Base-by-base conservation (phyloP, 2,888 invertebrate genomes). In the Branchipolynoe longqiensis region DNA sequence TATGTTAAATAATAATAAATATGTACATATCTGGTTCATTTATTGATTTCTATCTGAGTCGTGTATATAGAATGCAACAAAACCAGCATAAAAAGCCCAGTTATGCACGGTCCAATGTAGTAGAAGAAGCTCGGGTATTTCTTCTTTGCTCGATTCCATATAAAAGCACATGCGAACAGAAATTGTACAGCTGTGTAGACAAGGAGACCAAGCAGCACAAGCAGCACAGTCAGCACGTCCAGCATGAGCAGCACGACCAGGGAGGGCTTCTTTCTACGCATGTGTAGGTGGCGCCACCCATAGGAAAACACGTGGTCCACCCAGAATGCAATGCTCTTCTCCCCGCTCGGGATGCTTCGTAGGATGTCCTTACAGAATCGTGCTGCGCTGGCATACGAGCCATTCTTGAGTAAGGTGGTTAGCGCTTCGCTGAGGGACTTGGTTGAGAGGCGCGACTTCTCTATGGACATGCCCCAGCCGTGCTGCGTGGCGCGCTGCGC, bases 291-390 rank as follows among this genome's bases (percentile, higher is more conserved):
- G 25, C 54, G 41, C 78, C 78, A 78, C 31, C 78, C 78, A 25
- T 48, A 31, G 41, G 41, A 48, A 12, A 78, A 25, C 25, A 48
- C 28, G 54, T 78, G 78, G 28, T 78, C 78, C 22, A 78, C 78
- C 78, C 78, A 78, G 78, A 78, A 78, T 12, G 54, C 48, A 12
- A 78, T 48, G 22, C 48, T 78, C 78, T 78, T 48, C 54, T 78
- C 78, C 1, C 78, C 78, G 6, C 48, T 6, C 2, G 78, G 78
- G 31, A 78, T 28, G 41, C 25, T 48, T 4, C 28, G 18, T 8
- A 78, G 48, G 14, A 78, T 28, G 31, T 8, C 8, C 54, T 48
- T 48, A 33, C 78, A 78, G 8, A 48, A 31, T 4, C 48, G 25
- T 0, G 78, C 78, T 0, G 78, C 18, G 28, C 18, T 18, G n/a